A percentile compares a stretch with the other conserved stretches of the same genome.
These are phyloP conservation scores for Terrapene triunguis DNA, from an alignment of 2,113 vertebrate species.

Conservation along the genomic window DNA sequence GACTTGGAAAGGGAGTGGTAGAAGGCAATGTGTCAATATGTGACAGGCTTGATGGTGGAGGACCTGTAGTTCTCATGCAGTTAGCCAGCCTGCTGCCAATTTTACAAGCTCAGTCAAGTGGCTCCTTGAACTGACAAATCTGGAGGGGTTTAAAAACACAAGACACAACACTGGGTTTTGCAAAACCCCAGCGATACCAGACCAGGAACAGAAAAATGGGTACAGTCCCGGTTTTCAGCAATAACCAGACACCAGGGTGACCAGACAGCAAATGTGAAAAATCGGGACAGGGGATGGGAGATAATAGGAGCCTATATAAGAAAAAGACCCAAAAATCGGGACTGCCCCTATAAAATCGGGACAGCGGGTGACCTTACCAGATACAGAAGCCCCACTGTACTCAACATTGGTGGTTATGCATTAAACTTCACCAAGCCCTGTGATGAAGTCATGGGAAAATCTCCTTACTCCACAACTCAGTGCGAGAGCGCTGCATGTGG, in stretches of 20 bases:
- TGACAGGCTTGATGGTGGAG: fast-evolving
- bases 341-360: too few species aligned
- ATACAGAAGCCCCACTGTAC: neutral
- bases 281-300: too few species aligned
- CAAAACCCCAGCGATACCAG: fast-evolving
- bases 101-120: fast-evolving
- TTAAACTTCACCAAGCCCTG: too few species aligned
- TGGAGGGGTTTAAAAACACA: neutral
- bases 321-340: too few species aligned
- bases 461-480: neutral
- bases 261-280: too few species aligned
- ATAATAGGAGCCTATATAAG: too few species aligned
- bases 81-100: fast-evolving
- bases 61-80: fast-evolving
- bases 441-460: neutral
- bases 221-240: neutral
- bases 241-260: neutral
- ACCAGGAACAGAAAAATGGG: neutral
- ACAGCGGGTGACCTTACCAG: neutral
- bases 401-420: too few species aligned
- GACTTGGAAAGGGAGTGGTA: neutral
- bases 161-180: neutral
- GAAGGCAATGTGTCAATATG: fast-evolving
- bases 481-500: neutral
- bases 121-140: fast-evolving